These are phyloP conservation scores for Megaceryle torquata DNA, from an alignment of 2,113 vertebrate species.

Conservation along the genomic window DNA sequence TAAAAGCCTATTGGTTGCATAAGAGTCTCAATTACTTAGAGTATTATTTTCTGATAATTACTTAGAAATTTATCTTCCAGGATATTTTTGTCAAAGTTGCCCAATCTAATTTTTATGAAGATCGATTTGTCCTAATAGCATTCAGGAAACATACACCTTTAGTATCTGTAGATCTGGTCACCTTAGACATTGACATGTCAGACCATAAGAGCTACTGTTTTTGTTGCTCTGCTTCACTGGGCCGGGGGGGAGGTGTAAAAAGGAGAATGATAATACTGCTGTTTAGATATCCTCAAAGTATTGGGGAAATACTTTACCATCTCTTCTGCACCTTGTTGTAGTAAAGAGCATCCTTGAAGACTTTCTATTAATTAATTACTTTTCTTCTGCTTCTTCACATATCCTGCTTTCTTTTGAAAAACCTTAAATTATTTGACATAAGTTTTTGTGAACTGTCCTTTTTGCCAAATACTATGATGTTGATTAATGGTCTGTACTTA, in stretches of 20 bases:
- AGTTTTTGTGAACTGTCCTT: not conserved
- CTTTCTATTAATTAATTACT: not conserved
- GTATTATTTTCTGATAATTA: constrained; percentile 40
- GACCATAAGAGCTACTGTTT: not conserved
- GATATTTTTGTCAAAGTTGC: not conserved
- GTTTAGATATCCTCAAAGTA: not conserved
- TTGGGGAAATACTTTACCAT: not conserved
- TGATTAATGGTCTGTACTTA: not conserved
- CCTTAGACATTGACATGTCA: not conserved
- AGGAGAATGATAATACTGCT: not conserved
- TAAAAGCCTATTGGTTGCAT: not conserved
- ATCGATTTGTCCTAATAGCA: not conserved
- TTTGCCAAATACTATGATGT: not conserved
- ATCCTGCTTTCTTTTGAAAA: not conserved
- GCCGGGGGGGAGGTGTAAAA: not conserved
- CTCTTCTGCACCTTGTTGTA: not conserved
- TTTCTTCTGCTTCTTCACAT: not conserved
- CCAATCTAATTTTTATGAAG: not conserved
- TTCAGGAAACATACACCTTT: not conserved
- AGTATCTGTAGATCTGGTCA: not conserved
- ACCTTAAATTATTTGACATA: not conserved
- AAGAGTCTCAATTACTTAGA: constrained; percentile 22
- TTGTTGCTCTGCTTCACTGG: not conserved
- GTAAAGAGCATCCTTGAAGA: not conserved
- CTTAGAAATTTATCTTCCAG: constrained; percentile 34